Base-by-base conservation (phyloP, 1,140 invertebrate species). In the Physella acuta region DNA sequence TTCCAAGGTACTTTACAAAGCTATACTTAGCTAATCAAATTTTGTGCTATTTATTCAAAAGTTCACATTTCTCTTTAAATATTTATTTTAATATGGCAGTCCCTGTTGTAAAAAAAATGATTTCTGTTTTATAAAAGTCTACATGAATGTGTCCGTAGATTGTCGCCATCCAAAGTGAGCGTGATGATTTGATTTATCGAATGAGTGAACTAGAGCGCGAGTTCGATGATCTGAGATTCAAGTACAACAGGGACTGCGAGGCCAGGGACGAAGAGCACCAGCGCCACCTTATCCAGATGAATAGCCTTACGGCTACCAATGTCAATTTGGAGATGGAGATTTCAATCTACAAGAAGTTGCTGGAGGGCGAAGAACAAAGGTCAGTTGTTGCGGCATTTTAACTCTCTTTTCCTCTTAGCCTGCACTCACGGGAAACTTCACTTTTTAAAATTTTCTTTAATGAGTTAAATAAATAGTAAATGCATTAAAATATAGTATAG, bases 271-370 rank as follows among this genome's bases (percentile, higher is more conserved):
- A 56, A 3, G 79, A 82, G 60, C 77, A 81, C 73, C 75, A 77
- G 53, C 64, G 72, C 33, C 76, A 78, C 36, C 73, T 82, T 4
- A 55, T 71, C 4, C 76, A 81, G 51, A 68, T 82, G 2, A 75
- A 76, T 44, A 62, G 68, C n/a, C 70, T 82, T 28, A 80, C 80
- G 76, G 86, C 86, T 72, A 84, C 82, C 62, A 88, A 88, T 74
- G 79, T 85, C 33, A 79, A 78, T 17, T 68, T 85, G 65, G 83
- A 85, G 71, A 76, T 85, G 26, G 84, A 85, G 75, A 85, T 85
- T 71, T 75, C 78, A 61, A 82, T 82, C 51, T 85, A 85, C 78
- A 78, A 83, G 61, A 82, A 84, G 68, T 72, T 85, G 59, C 71
- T 85, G 75, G 83, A 85, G 72, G 75, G 76, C 53, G 84, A 85